Evolutionary conservation across 2,797 vertebrate species (phyloP).

Genomic region (Pangasius sanitwongsei): DNA sequence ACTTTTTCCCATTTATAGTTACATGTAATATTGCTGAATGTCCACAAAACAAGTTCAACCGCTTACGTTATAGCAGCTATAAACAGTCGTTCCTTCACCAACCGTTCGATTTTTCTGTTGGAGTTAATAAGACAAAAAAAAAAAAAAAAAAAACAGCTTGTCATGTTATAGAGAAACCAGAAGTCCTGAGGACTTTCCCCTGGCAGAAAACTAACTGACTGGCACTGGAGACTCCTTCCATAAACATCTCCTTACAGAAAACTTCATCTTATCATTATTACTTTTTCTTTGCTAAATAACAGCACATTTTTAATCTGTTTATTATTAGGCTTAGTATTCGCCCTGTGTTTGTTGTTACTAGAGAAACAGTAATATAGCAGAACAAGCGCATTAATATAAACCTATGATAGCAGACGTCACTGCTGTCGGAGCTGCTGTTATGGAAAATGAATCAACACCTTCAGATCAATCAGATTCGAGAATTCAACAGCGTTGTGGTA

Average conservation of each 20-base stretch:
- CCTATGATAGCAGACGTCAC: neutral
- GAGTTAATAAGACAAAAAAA: neutral
- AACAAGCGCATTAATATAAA: neutral
- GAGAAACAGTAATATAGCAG: neutral
- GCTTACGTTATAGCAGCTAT: neutral
- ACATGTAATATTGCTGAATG: neutral
- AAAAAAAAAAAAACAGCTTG: neutral
- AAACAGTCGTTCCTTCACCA: neutral
- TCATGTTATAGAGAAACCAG: neutral
- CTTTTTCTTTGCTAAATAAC: too few relatives aligned
- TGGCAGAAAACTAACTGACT: neutral
- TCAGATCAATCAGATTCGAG: neutral
- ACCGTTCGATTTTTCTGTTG: neutral
- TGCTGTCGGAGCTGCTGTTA: neutral
- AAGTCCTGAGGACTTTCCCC: neutral
- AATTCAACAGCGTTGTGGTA: neutral
- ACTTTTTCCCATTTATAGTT: neutral
- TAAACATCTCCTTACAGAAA: neutral
- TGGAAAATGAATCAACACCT: neutral
- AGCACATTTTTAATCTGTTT: neutral
- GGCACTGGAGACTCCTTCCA: neutral
- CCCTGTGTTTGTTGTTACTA: neutral
- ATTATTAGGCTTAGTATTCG: too few relatives aligned
- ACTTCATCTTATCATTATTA: too few relatives aligned
- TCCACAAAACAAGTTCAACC: neutral